Evolutionary conservation across 2,888 invertebrate species (phyloP).

Genomic region (Heliconius aoede): DNA sequence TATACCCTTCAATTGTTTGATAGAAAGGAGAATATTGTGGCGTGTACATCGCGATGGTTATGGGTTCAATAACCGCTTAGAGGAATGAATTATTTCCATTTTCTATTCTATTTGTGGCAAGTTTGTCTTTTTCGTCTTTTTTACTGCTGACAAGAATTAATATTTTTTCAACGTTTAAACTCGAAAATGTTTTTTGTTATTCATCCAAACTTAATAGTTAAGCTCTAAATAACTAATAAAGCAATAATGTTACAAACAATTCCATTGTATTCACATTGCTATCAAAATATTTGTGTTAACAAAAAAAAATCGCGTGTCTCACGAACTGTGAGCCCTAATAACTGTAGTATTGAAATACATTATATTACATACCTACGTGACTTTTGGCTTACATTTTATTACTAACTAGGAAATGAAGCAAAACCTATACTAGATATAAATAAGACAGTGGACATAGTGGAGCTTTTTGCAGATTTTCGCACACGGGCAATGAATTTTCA

Average conservation of each 20-base stretch:
- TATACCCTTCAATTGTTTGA: neutral
- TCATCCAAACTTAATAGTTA: neutral
- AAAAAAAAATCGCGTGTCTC: slow-evolving; percentile 16
- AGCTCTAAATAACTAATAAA: slow-evolving; percentile 1
- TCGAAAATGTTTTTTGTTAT: neutral
- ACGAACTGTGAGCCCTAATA: slow-evolving; percentile 20
- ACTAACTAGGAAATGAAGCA: slow-evolving; percentile 37
- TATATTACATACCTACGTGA: slow-evolving; percentile 5
- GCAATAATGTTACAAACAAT: slow-evolving; percentile 3
- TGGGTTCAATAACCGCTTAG: too few relatives aligned
- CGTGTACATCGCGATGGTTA: too few relatives aligned
- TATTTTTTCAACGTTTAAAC: neutral
- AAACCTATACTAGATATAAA: slow-evolving; percentile 43
- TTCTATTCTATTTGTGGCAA: too few relatives aligned
- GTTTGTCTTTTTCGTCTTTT: too few relatives aligned
- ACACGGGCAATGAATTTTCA: neutral
- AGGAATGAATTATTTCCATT: too few relatives aligned
- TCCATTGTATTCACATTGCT: neutral
- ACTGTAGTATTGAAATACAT: slow-evolving; percentile 13
- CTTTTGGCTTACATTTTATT: slow-evolving; percentile 7
- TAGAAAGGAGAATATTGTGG: too few relatives aligned
- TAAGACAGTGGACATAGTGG: slow-evolving; percentile 37
- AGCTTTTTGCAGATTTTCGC: slow-evolving; percentile 40
- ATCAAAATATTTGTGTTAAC: slow-evolving; percentile 6
- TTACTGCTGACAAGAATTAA: too few relatives aligned